phyloP scores from a whole-genome alignment of 2,888 invertebrate species.

The Drosophila putrida region DNA sequence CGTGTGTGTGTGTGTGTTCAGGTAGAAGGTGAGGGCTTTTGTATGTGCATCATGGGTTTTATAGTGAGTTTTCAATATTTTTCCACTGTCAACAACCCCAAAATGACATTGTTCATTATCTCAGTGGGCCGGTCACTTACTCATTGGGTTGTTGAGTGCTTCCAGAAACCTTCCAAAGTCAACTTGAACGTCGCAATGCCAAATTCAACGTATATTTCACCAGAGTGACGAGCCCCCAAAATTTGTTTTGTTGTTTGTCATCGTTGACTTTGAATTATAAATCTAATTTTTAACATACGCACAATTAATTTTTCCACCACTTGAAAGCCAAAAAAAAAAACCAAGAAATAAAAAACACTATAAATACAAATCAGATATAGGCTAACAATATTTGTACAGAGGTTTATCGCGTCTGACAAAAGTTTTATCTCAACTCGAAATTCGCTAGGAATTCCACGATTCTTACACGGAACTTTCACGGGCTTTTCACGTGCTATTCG shows the following conservation, averaged over 20 bases:
- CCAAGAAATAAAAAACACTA: background rate
- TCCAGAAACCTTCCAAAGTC: constrained; percentile 10
- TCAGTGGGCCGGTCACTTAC: constrained; percentile 5
- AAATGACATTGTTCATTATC: constrained; percentile 44
- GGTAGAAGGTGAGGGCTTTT: background rate
- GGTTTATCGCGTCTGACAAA: constrained; percentile 5
- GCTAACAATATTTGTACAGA: constrained; percentile 2
- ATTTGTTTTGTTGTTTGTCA: constrained; percentile 20
- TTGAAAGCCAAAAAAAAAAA: background rate
- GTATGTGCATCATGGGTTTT: constrained; percentile 27
- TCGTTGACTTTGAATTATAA: constrained; percentile 38
- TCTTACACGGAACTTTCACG: constrained; percentile 62
- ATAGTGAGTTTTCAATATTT: constrained; percentile 18
- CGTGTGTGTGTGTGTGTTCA: background rate
- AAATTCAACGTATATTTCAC: constrained; percentile 58
- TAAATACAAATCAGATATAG: constrained; percentile 3
- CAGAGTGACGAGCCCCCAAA: constrained; percentile 79
- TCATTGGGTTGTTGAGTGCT: constrained; percentile 8
- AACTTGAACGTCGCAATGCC: constrained; percentile 1
- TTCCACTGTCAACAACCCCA: constrained; percentile 42
- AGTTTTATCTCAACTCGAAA: constrained; percentile 43
- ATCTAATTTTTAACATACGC: constrained; percentile 20
- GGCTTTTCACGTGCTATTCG: constrained; percentile 61
- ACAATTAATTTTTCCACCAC: constrained; percentile 5
- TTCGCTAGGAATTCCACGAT: constrained; percentile 34